phyloP scores from a whole-genome alignment of 2,113 vertebrate species.

The Psilopogon haemacephalus region DNA sequence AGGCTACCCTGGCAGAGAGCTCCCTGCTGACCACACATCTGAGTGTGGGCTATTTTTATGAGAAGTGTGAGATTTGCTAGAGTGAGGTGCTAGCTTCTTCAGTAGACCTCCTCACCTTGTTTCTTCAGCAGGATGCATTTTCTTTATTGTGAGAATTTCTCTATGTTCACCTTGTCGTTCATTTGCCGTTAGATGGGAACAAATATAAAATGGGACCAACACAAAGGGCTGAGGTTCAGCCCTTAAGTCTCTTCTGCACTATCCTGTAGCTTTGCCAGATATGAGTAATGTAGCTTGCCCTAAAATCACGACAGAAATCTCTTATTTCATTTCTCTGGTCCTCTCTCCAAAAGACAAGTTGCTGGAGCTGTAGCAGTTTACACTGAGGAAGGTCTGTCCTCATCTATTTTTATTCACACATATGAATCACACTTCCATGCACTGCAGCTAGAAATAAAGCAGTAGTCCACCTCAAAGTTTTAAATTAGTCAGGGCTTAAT shows the following conservation, averaged over 20 bases:
- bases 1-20: background rate
- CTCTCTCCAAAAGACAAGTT: background rate
- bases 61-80: slow-evolving; percentile 12
- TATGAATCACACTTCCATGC: slow-evolving; percentile 50
- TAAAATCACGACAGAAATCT: slow-evolving; percentile 1
- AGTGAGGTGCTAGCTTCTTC: background rate
- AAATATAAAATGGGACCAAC: background rate
- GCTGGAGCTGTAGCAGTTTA: slow-evolving; percentile 7
- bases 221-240: background rate
- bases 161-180: background rate
- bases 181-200: background rate
- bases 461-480: slow-evolving; percentile 39
- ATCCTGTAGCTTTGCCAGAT: background rate
- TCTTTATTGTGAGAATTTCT: background rate
- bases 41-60: background rate
- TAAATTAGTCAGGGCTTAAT: slow-evolving; percentile 52
- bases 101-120: background rate
- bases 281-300: background rate
- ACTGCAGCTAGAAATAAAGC: slow-evolving; percentile 53
- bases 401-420: slow-evolving; percentile 38
- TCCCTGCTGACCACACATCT: background rate
- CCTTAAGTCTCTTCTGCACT: background rate
- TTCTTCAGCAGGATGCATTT: background rate
- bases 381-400: slow-evolving; percentile 36
- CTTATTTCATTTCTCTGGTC: background rate